Base-by-base conservation (phyloP, 2,113 vertebrate species). In the Mastomys natalensis region DNA sequence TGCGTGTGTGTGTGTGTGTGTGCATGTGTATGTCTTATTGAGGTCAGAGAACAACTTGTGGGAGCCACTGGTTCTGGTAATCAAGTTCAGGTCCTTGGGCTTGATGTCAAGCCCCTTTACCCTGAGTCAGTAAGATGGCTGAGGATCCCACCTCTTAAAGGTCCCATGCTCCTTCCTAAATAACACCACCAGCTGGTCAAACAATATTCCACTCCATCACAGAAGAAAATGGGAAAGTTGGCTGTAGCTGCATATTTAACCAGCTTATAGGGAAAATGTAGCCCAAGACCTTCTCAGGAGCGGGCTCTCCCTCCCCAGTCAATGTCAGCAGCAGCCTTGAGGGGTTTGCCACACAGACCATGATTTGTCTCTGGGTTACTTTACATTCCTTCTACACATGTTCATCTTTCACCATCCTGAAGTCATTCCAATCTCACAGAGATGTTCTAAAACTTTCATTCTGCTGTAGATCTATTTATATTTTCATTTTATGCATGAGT, bases 331-430 rank as follows among this genome's bases (percentile, higher is more conserved):
- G 87, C 45, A 4, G 21, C 1, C 31, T 76, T 55, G 2, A 0
- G 1, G 29, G 43, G 16, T 11, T 17, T 45, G 16, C 62, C 1
- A 19, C 89, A 1, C 21, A 0, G n/a, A 22, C 45, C 4, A 0
- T 13, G 2, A 8, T 48, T 88, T 51, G 55, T 11, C 43, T 81
- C 45, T 21, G 24, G 24, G 55, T 72, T 12, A 48, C 84, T 48
- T 82, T 7, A 70, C 7, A 37, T 45, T 55, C 78, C 64, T 73
- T 77, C 53, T 89, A 91, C 34, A 37, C 87, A 16, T 5, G 0
- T 31, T 66, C 45, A 22, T 16, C 78, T 70, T 77, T 81, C 13
- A 22, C 29, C 10, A 37, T 12, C 64, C 78, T 70, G 66, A 81
- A 82, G 34, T 53, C 87, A 87, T 17, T 16, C 17, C 43, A 90